These are phyloP conservation scores for Conops quadrifasciatus DNA, from an alignment of 2,888 invertebrate species.

Conservation along the genomic window DNA sequence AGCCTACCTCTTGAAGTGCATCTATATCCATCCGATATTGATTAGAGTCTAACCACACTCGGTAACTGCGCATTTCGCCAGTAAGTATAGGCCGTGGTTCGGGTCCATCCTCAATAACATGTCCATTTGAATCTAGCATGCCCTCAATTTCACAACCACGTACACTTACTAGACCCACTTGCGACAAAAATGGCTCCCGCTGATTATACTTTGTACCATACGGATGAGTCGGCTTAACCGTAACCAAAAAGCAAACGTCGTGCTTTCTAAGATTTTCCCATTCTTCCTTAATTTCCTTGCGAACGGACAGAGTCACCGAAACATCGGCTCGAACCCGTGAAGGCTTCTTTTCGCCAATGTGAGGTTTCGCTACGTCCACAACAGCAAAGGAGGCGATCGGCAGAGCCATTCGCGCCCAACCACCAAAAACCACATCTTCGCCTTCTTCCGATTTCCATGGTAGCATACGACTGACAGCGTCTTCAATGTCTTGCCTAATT, in stretches of 20 bases:
- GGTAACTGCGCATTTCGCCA: constrained; percentile 90
- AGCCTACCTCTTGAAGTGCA: constrained; percentile 75
- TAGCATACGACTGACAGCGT: constrained; percentile 91
- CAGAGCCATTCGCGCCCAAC: constrained; percentile 99
- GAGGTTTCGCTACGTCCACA: constrained; percentile 92
- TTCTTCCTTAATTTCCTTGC: constrained; percentile 91
- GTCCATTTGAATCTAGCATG: constrained; percentile 93
- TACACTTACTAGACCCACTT: constrained; percentile 90
- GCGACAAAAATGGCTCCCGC: constrained; percentile 86
- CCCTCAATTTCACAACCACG: constrained; percentile 99
- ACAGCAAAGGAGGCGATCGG: constrained; percentile 92
- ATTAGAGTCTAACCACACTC: constrained; percentile 95
- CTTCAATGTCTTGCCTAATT: constrained; percentile 98
- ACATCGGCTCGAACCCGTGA: constrained; percentile 96
- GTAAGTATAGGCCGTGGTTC: constrained; percentile 86
- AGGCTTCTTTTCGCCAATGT: constrained; percentile 93
- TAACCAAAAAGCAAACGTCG: constrained; percentile 96
- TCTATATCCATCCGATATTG: constrained; percentile 96
- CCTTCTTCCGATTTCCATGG: constrained; percentile 94
- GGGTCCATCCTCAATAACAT: constrained; percentile 96
- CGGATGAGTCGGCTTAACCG: constrained; percentile 83
- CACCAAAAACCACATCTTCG: constrained; percentile 85
- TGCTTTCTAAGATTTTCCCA: constrained; percentile 98
- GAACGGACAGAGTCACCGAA: constrained; percentile 88
- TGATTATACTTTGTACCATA: constrained; percentile 87